Base-by-base conservation (phyloP, 2,888 invertebrate genomes). In the Congeria kusceri region DNA sequence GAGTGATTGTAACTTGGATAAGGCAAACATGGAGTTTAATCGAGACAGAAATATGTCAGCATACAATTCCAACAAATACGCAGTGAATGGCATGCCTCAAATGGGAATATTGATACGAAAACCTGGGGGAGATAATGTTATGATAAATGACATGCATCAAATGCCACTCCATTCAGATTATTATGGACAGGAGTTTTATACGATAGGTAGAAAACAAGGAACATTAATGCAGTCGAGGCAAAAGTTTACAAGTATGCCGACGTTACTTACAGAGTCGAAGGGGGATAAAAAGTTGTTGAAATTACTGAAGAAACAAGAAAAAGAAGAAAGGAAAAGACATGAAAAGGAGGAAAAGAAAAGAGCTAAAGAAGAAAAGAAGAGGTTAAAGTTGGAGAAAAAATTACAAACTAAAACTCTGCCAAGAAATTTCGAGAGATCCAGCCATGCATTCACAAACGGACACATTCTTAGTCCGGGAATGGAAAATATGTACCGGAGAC, bases 161-260 rank as follows among this genome's bases (percentile, higher is more conserved):
- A 63, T 64, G 44, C 56, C 58, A 29, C 64, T 56, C 61, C 32
- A 57, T 53, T 62, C 53, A 25, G 58, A 67, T 29, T 65, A 53
- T 39, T 61, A 61, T 61, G 69, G 72, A 23, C 66, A 62, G 11
- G 77, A 77, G 56, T 83, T 83, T 68, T 69, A 66, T 46, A 79
- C 83, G 27, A 66, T 83, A n/a, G 80, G 82, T n/a, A 64, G 76
- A 59, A 80, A 79, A 77, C 77, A 75, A 49, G 80, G 79, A 71
- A 75, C 81, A 15, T 72, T 90, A 44, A 77, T 85, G 71, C 83
- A 87, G 47, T 88, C 90, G 9, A 86, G 84, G 56, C 73, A 72
- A 5, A 74, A 83, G 62, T 90, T 89, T 63, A 83, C 88, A 27
- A 90, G 90, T 78, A 90, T 90, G 87, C 91, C 91, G 18, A 88